These are phyloP conservation scores for Pristionchus maxplancki DNA, from an alignment of 2,888 invertebrate species.

Conservation along the genomic window DNA sequence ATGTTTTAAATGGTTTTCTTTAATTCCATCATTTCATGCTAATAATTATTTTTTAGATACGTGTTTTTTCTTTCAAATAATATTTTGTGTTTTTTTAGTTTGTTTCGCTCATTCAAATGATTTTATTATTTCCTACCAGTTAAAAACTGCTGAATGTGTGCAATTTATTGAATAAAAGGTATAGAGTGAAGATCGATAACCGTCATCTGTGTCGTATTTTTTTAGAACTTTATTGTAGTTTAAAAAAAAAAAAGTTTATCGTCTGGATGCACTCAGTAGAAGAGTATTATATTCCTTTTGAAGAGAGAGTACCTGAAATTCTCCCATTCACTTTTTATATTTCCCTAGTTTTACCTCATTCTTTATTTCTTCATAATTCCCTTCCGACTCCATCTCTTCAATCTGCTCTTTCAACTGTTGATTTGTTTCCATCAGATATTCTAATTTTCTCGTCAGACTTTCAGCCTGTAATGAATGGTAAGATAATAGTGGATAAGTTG, in stretches of 20 bases:
- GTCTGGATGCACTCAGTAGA: background rate
- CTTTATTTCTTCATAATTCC: conserved; percentile 62
- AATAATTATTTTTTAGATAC: background rate
- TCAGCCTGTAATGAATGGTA: conserved; percentile 52
- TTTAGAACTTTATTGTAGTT: no score
- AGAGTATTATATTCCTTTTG: conserved; percentile 38
- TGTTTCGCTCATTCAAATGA: background rate
- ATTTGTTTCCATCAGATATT: conserved; percentile 55
- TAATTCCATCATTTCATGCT: background rate
- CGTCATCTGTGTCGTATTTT: no score
- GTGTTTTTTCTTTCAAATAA: background rate
- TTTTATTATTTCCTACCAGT: background rate
- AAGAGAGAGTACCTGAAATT: conserved; percentile 18
- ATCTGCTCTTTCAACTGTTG: conserved; percentile 54
- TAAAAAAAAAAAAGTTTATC: background rate
- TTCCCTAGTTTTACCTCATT: conserved; percentile 59
- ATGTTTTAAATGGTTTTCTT: background rate
- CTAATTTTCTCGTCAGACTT: conserved; percentile 56
- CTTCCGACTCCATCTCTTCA: conserved; percentile 58
- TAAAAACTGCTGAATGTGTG: background rate
- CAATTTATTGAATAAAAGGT: no score
- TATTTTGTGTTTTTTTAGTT: background rate
- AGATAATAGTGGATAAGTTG: no score
- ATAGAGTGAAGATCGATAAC: no score
- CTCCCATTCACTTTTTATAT: no score